Evolutionary conservation across 2,888 invertebrate species (phyloP).

Genomic region (Phrixothrix hirtus): DNA sequence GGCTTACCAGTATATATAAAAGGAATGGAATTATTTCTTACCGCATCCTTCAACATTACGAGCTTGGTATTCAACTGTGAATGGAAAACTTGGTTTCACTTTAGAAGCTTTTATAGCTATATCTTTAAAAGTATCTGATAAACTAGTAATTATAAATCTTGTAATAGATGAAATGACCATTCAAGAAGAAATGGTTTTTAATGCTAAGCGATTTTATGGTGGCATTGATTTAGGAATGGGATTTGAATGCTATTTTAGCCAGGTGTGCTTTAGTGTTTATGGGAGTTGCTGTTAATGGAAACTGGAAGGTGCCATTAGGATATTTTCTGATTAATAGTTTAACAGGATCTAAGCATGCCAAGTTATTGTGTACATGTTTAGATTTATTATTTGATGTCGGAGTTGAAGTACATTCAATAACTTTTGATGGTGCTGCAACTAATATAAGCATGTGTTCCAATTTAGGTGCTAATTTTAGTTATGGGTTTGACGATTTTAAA

Average conservation of each 20-base stretch:
- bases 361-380: slow-evolving; percentile 35
- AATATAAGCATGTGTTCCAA: slow-evolving; percentile 33
- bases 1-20: too few relatives aligned
- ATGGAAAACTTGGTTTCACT: too few relatives aligned
- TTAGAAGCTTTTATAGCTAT: too few relatives aligned
- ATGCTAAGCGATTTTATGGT: slow-evolving; percentile 42
- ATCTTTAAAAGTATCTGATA: slow-evolving; percentile 33
- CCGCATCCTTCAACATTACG: slow-evolving; percentile 33
- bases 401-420: too few relatives aligned
- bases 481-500: slow-evolving; percentile 11
- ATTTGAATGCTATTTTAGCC: slow-evolving; percentile 41
- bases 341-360: slow-evolving; percentile 34
- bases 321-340: slow-evolving; percentile 41
- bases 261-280: too few relatives aligned
- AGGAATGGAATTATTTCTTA: slow-evolving; percentile 30
- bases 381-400: too few relatives aligned
- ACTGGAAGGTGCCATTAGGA: slow-evolving; percentile 42
- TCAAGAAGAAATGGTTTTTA: slow-evolving; percentile 40
- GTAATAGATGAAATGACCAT: too few relatives aligned
- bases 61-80: slow-evolving; percentile 32
- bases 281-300: slow-evolving; percentile 35
- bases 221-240: too few relatives aligned
- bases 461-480: too few relatives aligned
- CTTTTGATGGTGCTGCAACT: slow-evolving; percentile 41
- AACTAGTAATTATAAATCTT: slow-evolving; percentile 33